Conservation (phyloP, 2,113 vertebrate genomes). For the Scopus umbretta region DNA sequence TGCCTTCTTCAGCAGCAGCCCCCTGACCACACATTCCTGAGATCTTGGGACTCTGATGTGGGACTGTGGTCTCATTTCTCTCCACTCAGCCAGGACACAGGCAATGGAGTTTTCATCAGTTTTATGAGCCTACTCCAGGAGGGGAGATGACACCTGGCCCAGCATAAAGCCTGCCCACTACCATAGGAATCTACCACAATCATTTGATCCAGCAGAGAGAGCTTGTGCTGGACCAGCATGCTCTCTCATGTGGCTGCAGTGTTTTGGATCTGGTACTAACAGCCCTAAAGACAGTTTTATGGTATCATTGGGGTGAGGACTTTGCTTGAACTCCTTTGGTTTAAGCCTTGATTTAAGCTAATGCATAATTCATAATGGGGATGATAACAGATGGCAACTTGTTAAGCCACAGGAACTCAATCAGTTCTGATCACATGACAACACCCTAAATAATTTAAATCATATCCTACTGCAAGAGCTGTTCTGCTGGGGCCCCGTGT, state of each 20-base stretch:
- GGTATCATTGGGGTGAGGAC: background rate
- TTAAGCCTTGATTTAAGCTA: conserved; percentile 34
- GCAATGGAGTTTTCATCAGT: background rate
- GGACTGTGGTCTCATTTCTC: background rate
- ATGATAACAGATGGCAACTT: conserved; percentile 62
- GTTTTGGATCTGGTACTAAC: background rate
- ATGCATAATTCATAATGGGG: conserved; percentile 46
- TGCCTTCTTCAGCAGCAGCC: background rate
- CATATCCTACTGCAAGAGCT: background rate
- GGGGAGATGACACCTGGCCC: background rate
- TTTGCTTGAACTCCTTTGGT: conserved; percentile 32
- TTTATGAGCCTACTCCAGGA: background rate
- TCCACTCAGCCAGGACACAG: background rate
- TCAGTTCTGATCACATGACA: conserved; percentile 57
- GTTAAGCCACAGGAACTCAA: conserved; percentile 63
- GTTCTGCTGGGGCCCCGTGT: background rate
- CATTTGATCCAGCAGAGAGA: background rate
- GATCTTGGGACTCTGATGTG: background rate
- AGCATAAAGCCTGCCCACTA: background rate
- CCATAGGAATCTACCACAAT: background rate
- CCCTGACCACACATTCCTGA: background rate
- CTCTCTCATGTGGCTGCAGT: background rate
- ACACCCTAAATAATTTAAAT: conserved; percentile 47
- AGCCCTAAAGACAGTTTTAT: conserved; percentile 12
- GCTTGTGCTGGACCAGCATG: background rate